Evolutionary conservation across 1,140 invertebrate genomes (phyloP).

Genomic region (Venustaconcha ellipsiformis): DNA sequence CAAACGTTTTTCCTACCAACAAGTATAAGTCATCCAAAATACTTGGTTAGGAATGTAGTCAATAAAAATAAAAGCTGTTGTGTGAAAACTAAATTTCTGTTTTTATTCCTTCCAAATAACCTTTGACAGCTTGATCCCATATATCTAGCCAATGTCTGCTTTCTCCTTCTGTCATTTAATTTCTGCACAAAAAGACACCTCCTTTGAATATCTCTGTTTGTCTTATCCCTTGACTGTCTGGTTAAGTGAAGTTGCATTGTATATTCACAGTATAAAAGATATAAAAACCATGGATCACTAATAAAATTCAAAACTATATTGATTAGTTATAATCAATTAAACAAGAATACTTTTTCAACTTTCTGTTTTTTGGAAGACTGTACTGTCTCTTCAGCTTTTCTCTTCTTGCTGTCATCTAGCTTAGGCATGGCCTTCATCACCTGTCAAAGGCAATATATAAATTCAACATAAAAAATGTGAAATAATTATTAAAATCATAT

Average conservation of each 20-base stretch:
- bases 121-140: too few species aligned
- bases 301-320: background rate
- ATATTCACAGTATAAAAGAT: background rate
- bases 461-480: background rate
- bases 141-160: too few species aligned
- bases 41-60: too few species aligned
- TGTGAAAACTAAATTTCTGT: too few species aligned
- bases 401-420: slow-evolving; percentile 67
- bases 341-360: slow-evolving; percentile 33
- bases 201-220: background rate
- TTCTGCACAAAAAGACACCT: background rate
- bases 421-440: slow-evolving; percentile 72
- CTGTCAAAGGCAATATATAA: slow-evolving; percentile 46
- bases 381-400: slow-evolving; percentile 51
- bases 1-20: too few species aligned
- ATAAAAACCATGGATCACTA: background rate
- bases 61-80: too few species aligned
- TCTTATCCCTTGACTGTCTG: background rate
- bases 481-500: slow-evolving; percentile 1
- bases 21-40: too few species aligned
- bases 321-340: background rate
- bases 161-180: background rate
- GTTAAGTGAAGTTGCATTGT: background rate
- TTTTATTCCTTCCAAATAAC: too few species aligned
- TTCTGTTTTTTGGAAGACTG: slow-evolving; percentile 55